Evolutionary conservation across 2,113 vertebrate genomes (phyloP).

Genomic region (Coturnix japonica): DNA sequence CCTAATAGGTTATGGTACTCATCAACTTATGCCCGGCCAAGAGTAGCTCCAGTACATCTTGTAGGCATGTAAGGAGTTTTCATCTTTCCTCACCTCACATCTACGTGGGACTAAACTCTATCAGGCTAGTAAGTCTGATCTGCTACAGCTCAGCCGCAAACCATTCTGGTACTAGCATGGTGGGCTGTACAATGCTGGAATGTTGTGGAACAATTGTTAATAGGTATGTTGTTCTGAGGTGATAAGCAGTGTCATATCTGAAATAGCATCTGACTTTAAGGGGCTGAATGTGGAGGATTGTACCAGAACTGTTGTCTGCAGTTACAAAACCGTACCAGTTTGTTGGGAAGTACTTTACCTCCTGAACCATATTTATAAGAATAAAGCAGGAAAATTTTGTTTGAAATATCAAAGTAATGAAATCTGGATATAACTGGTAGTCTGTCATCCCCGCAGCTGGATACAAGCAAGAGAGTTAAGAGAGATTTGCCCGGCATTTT

Average conservation of each 20-base stretch:
- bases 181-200: background rate
- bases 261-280: background rate
- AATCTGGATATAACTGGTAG: background rate
- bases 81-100: background rate
- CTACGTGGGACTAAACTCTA: background rate
- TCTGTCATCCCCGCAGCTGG: background rate
- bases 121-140: background rate
- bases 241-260: background rate
- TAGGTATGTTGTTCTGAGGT: background rate
- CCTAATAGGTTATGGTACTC: background rate
- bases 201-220: background rate
- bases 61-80: background rate
- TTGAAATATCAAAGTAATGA: background rate
- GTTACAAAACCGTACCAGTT: background rate
- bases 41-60: background rate
- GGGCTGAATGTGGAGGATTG: background rate
- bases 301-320: background rate
- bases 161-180: background rate
- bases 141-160: background rate
- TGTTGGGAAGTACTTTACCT: background rate
- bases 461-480: background rate
- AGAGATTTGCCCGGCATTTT: background rate
- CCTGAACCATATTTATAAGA: background rate
- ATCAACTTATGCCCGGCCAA: background rate
- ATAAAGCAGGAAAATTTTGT: background rate